Evolutionary conservation across 1,140 invertebrate genomes (phyloP).

Genomic region (Dufourea novaeangliae): DNA sequence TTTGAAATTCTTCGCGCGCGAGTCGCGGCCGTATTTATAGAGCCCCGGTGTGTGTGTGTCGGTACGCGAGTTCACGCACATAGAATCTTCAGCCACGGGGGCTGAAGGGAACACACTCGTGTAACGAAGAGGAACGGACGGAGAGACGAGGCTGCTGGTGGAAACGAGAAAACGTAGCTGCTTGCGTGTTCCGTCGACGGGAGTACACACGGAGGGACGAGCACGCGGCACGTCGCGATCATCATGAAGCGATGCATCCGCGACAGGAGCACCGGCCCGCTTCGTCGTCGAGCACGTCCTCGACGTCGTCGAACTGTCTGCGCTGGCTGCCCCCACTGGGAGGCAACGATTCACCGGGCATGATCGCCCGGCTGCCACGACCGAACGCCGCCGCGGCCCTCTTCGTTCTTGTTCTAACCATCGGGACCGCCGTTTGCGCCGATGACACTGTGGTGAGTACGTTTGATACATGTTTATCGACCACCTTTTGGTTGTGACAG

Average conservation of each 20-base stretch:
- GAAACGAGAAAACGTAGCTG: slow-evolving; percentile 18
- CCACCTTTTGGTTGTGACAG: too few relatives aligned
- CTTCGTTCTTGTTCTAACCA: slow-evolving; percentile 44
- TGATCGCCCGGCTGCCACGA: slow-evolving; percentile 34
- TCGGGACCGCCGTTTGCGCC: slow-evolving; percentile 18
- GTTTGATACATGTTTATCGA: neutral
- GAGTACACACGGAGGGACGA: slow-evolving; percentile 31
- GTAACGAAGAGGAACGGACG: too few relatives aligned
- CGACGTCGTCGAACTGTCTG: slow-evolving; percentile 61
- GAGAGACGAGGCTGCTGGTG: too few relatives aligned
- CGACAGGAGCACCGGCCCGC: slow-evolving; percentile 55
- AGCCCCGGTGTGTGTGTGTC: slow-evolving; percentile 37
- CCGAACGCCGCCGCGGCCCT: slow-evolving; percentile 34
- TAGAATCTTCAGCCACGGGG: slow-evolving; percentile 13
- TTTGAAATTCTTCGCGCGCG: slow-evolving; percentile 66
- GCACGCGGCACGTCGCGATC: slow-evolving; percentile 61
- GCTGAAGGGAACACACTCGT: too few relatives aligned
- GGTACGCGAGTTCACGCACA: slow-evolving; percentile 49
- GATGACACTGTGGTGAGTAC: slow-evolving; percentile 42
- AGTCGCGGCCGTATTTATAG: slow-evolving; percentile 66
- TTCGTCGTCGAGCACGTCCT: slow-evolving; percentile 57
- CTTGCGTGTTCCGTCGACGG: slow-evolving; percentile 23
- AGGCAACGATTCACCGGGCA: slow-evolving; percentile 40
- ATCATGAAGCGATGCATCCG: slow-evolving; percentile 68
- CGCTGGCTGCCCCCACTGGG: slow-evolving; percentile 51